Base-by-base conservation (phyloP, 2,888 invertebrate genomes). In the Prenolepis imparis region DNA sequence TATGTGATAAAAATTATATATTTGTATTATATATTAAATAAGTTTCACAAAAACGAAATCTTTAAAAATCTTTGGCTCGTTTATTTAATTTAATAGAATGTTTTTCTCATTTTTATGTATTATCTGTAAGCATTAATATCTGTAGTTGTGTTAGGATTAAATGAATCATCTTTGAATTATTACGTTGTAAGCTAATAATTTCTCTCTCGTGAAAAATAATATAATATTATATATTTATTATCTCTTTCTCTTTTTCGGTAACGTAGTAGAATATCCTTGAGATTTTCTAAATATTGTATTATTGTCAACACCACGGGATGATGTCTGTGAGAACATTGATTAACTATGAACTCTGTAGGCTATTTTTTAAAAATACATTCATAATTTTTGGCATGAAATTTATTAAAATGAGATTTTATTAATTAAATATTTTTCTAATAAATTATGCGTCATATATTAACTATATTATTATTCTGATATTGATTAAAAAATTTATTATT, bases 301-400 rank as follows among this genome's bases (percentile, higher is more conserved):
- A 61, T 5, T 28, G 28, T 61, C 18, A 61, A 61, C 11, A 48
- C 32, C 48, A 28, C 8, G 28, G 18, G 1, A 12, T 9, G 11
- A 39, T 64, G 11, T 12, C 5, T 2, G 6, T 28, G 18, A 8
- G 18, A 52, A 48, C n/a, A 44, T 67, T 28, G 6, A n/a, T 68
- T 28, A 9, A 32, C 1, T 18, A 44, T 24, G 6, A 52, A 67
- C 0, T 8, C 9, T 48, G 5, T 9, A 44, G 15, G 8, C 6
- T 63, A 68, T 68, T 6, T 18, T 12, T 44, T 28, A 18, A 32
- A 24, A 44, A 48, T 18, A 55, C 21, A 9, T 32, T 15, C 5
- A 67, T 12, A 70, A 52, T 36, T 70, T 48, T 66, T 66, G 2
- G 18, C 12, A 32, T 36, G 15, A 70, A 70, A 55, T 32, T 70